Evolutionary conservation across 2,113 vertebrate species (phyloP).

Genomic region (Harpagus bidentatus): DNA sequence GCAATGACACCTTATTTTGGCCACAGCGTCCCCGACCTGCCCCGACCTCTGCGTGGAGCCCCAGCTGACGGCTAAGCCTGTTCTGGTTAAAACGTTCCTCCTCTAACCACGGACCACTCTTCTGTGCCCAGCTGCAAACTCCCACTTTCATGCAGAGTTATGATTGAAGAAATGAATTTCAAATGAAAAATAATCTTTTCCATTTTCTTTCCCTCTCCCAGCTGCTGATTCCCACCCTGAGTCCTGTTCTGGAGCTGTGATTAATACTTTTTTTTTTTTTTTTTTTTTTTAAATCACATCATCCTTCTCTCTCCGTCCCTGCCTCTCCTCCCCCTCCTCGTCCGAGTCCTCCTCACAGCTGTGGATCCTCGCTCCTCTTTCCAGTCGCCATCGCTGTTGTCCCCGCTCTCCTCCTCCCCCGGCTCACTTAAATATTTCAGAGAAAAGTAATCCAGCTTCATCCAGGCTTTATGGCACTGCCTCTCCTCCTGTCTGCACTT

Average conservation of each 20-base stretch:
- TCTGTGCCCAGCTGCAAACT: constrained; percentile 54
- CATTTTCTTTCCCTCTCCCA: constrained; percentile 60
- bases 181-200: constrained; percentile 68
- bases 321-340: not conserved
- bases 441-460: constrained; percentile 29
- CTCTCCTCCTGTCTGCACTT: not conserved
- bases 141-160: not conserved
- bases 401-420: not conserved
- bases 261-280: not conserved
- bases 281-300: constrained; percentile 5
- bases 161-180: constrained; percentile 57
- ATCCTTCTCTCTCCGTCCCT: constrained; percentile 34
- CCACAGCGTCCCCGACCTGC: not conserved
- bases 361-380: constrained; percentile 42
- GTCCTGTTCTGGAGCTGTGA: constrained; percentile 58
- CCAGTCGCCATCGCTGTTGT: not conserved
- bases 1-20: not conserved
- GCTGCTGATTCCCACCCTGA: constrained; percentile 68
- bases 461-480: not conserved
- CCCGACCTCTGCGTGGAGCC: not conserved
- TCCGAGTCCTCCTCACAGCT: constrained; percentile 55
- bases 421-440: constrained; percentile 38
- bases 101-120: not conserved
- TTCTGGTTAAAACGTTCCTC: not conserved
- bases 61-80: not conserved